Percentiles rank a stretch among this genome's conserved stretches.
phyloP scores from a whole-genome alignment of 2,888 invertebrate species.

The Athalia rosae region DNA sequence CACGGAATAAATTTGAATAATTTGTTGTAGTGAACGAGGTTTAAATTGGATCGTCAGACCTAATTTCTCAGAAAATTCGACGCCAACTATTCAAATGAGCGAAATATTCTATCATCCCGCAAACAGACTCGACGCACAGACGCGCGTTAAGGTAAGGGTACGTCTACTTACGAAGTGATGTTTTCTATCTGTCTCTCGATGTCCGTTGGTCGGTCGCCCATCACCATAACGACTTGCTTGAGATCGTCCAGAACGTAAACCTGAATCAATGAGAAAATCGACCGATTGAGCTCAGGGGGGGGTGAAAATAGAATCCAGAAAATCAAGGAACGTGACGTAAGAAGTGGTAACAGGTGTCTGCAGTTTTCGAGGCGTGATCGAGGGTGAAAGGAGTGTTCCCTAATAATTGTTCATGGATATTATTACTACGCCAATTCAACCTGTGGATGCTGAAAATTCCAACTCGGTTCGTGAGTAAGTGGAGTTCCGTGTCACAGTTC shows the following conservation, averaged over 20 bases:
- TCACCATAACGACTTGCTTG: constrained; percentile 86
- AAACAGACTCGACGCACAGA: not conserved
- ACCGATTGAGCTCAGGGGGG: not conserved
- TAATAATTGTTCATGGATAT: not conserved
- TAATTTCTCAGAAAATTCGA: not conserved
- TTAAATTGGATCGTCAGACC: not conserved
- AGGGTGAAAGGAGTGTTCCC: not conserved
- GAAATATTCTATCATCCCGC: too few species aligned
- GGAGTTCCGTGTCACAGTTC: constrained; percentile 37
- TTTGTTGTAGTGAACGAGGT: constrained; percentile 5
- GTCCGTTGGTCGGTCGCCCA: constrained; percentile 85
- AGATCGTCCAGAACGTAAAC: constrained; percentile 89
- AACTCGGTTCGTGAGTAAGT: constrained; percentile 11
- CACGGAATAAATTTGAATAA: constrained; percentile 17
- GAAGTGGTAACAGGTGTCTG: not conserved
- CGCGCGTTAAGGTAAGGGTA: constrained; percentile 6
- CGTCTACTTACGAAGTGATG: constrained; percentile 78
- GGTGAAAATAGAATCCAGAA: not conserved
- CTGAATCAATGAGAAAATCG: constrained; percentile 70
- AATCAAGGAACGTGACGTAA: not conserved
- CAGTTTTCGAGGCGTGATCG: not conserved
- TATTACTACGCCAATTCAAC: not conserved
- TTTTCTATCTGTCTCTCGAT: constrained; percentile 83
- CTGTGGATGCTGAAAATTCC: constrained; percentile 5
- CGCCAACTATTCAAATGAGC: too few species aligned